phyloP scores from a whole-genome alignment of 2,797 vertebrate genomes.

The Epinephelus awoara region DNA sequence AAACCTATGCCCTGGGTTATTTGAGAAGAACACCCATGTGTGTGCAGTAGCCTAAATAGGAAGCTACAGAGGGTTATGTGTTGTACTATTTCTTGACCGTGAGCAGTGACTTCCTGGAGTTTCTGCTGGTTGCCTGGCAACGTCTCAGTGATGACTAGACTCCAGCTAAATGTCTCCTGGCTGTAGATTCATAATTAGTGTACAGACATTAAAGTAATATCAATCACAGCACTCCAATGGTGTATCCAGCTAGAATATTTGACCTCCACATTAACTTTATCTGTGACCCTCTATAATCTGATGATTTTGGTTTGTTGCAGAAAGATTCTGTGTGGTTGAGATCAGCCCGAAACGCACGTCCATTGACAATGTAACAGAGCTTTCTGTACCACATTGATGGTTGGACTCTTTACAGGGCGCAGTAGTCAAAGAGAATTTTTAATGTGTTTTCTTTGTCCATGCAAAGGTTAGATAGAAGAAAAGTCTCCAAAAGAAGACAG shows the following conservation, averaged over 20 bases:
- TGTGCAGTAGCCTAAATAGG: no score
- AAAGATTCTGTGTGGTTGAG: background rate
- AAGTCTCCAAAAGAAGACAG: slow-evolving; percentile 38
- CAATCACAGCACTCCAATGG: no score
- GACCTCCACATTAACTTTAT: background rate
- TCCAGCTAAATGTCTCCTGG: no score
- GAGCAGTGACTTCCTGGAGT: no score
- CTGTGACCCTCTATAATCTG: background rate
- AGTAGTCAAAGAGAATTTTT: slow-evolving; percentile 59
- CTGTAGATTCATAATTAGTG: no score
- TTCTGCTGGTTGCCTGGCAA: no score
- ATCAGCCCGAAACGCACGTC: slow-evolving; percentile 7
- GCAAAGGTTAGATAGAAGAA: slow-evolving; percentile 68
- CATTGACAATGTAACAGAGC: background rate
- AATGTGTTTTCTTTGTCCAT: slow-evolving; percentile 68
- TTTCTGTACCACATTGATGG: background rate
- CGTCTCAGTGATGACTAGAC: no score
- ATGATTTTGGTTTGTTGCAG: slow-evolving; percentile 1
- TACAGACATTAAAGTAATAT: no score
- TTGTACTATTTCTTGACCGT: no score
- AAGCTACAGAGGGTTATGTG: no score
- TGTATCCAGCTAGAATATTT: background rate
- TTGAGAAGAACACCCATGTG: no score
- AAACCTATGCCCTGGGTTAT: no score
- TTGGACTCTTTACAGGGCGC: slow-evolving; percentile 27